Evolutionary conservation across 92 coral and sea anemone species (phyloP).

Genomic region (Micromussa lordhowensis): DNA sequence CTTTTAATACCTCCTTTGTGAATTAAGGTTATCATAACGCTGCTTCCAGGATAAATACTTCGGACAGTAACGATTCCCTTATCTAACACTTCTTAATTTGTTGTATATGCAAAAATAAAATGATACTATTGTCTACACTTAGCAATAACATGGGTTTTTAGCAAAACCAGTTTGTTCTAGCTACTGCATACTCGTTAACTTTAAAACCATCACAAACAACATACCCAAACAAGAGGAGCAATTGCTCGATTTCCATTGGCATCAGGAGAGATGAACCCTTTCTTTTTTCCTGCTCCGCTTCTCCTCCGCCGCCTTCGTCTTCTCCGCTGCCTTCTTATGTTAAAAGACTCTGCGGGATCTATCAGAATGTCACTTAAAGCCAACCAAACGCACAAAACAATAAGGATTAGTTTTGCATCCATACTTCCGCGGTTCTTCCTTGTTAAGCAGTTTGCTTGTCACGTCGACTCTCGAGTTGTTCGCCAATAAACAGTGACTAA

Average conservation of each 20-base stretch:
- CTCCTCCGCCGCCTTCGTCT: not conserved
- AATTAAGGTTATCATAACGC: not conserved
- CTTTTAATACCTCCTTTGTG: too few relatives aligned
- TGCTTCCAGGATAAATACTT: not conserved
- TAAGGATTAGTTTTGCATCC: not conserved
- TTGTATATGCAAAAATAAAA: not conserved
- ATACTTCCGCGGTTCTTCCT: not conserved
- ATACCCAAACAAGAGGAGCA: not conserved
- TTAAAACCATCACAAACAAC: not conserved
- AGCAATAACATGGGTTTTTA: not conserved
- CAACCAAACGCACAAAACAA: not conserved
- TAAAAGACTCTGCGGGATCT: not conserved
- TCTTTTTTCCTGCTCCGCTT: not conserved
- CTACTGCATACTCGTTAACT: not conserved
- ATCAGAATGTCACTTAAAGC: not conserved
- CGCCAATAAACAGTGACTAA: not conserved
- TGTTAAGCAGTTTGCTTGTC: not conserved
- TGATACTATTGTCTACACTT: not conserved
- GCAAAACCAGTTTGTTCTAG: not conserved
- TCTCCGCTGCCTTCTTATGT: not conserved
- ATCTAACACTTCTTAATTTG: too few relatives aligned
- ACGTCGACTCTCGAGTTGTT: not conserved
- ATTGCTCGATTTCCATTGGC: not conserved
- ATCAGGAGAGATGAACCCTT: not conserved
- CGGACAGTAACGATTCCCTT: not conserved